Evolutionary conservation across 2,113 vertebrate species (phyloP).

Genomic region (Aegypius monachus): DNA sequence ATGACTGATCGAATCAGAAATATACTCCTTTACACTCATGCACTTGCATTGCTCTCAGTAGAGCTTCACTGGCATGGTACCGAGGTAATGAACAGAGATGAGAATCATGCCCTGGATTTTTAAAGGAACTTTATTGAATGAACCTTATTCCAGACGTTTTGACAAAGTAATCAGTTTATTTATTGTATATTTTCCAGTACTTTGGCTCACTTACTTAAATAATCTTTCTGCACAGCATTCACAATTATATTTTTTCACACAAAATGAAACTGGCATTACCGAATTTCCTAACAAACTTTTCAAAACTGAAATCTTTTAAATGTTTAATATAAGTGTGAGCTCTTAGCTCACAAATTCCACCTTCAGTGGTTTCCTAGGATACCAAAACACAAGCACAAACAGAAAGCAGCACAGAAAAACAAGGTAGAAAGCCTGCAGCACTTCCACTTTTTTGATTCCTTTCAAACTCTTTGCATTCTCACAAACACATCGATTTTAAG

Average conservation of each 20-base stretch:
- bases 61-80: background rate
- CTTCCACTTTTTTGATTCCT: background rate
- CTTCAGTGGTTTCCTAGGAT: slow-evolving; percentile 34
- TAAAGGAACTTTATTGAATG: background rate
- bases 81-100: background rate
- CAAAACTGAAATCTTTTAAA: background rate
- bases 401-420: background rate
- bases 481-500: background rate
- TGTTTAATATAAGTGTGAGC: background rate
- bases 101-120: background rate
- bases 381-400: slow-evolving; percentile 3
- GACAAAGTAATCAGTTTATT: background rate
- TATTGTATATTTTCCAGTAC: background rate
- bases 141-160: background rate
- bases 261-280: background rate
- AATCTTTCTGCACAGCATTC: background rate
- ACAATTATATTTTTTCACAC: background rate
- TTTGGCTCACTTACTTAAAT: background rate
- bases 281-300: background rate
- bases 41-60: background rate
- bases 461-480: background rate
- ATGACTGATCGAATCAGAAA: background rate
- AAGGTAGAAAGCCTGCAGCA: background rate
- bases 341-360: background rate
- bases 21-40: background rate